A percentile compares a stretch with the other conserved stretches of the same genome.
Evolutionary conservation across 2,888 invertebrate genomes (phyloP).

Genomic region (Dexiosoma caninum): DNA sequence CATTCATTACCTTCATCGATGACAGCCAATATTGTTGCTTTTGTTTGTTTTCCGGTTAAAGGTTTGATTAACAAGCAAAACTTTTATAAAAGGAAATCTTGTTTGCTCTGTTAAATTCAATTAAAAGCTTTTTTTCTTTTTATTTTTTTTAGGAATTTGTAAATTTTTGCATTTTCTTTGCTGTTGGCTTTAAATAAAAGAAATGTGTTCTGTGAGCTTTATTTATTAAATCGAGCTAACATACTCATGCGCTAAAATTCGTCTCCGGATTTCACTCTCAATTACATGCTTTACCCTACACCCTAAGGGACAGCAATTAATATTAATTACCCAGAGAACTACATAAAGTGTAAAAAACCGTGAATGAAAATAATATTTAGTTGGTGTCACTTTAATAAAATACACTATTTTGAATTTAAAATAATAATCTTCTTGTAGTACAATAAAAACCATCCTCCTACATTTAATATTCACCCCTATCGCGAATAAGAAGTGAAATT

Average conservation of each 20-base stretch:
- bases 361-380: too few relatives aligned
- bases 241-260: conserved; percentile 50
- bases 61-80: not conserved
- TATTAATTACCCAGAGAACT: too few relatives aligned
- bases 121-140: conserved; percentile 7
- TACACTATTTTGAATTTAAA: too few relatives aligned
- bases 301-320: not conserved
- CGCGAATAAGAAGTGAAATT: too few relatives aligned
- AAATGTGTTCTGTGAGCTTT: conserved; percentile 8
- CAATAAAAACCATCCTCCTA: too few relatives aligned
- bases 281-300: conserved; percentile 22
- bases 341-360: too few relatives aligned
- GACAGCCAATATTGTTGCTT: conserved; percentile 23
- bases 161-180: conserved; percentile 5
- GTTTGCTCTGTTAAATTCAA: conserved; percentile 23
- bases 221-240: conserved; percentile 11
- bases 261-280: conserved; percentile 15
- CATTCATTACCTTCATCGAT: conserved; percentile 42
- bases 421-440: too few relatives aligned
- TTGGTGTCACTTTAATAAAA: too few relatives aligned
- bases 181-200: conserved; percentile 15
- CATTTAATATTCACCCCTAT: too few relatives aligned
- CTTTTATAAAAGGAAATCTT: not conserved
- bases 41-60: conserved; percentile 22
- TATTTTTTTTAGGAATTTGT: not conserved